Evolutionary conservation across 2,888 invertebrate genomes (phyloP), one percentile per base, ranked within the genome.

Genomic region (Pristionchus maxplancki): DNA sequence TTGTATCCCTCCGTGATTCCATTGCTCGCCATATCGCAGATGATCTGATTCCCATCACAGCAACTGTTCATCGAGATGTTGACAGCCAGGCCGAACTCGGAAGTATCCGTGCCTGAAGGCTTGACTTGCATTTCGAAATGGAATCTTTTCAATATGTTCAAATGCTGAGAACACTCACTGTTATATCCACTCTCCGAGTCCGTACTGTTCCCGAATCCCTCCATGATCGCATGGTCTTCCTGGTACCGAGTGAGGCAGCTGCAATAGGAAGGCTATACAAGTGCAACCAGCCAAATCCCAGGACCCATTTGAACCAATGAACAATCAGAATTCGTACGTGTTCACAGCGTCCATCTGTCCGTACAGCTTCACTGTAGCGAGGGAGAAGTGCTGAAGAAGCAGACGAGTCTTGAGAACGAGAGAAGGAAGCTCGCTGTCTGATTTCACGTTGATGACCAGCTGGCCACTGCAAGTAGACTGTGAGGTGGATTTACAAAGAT

Each of bases 401-500:
- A 94, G 91, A 31, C 94, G 92, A 28, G 94, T 94, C 90, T 93
- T 94, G 34, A 94, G 86, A 13, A 94, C 94, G 5, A 94, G 89
- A 64, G 93, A 92, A n/a, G 94, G 94, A 53, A 94, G 88, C 86
- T 92, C 91, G 20, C 92, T 92, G 89, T 93, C 92, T 34, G 90
- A 90, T 37, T 91, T 91, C 24, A 93, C 91, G 71, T 92, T 91
- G 4, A 91, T 90, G 15, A 91, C 88, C 6, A 92, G 89, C 74
- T 91, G 90, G 5, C 91, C 90, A 81, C 92, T 92, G n/a, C 87
- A 86, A 85, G 20, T 20, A n/a, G n/a, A n/a, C n/a, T n/a, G n/a
- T n/a, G n/a, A n/a, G n/a, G n/a, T n/a, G n/a, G n/a, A n/a, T n/a
- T n/a, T n/a, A n/a, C n/a, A n/a, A n/a, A n/a, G n/a, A n/a, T n/a